Evolutionary conservation across 2,113 vertebrate species (phyloP).

Genomic region (Paramisgurnus dabryanus): DNA sequence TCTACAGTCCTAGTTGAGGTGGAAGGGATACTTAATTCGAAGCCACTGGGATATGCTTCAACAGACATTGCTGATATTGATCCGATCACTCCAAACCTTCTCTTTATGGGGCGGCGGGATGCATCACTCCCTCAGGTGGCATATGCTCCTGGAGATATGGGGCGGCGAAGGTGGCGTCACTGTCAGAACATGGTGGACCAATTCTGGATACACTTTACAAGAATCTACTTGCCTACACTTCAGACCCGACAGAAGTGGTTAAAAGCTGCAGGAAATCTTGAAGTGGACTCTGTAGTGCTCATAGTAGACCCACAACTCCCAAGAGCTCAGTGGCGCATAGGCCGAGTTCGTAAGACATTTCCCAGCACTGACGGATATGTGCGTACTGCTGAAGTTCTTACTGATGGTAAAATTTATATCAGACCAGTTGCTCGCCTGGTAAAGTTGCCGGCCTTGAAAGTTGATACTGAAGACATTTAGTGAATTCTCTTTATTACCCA

Average conservation of each 20-base stretch:
- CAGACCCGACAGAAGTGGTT: not conserved
- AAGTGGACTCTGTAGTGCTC: too few species aligned
- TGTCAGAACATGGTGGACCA: not conserved
- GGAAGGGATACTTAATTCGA: not conserved
- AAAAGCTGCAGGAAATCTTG: not conserved
- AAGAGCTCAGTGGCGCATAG: not conserved
- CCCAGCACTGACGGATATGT: not conserved
- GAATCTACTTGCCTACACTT: not conserved
- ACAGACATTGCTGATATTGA: not conserved
- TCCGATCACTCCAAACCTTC: not conserved
- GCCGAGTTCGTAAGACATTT: not conserved
- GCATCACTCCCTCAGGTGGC: not conserved
- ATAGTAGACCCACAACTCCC: not conserved
- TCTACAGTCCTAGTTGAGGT: not conserved
- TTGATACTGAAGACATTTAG: not conserved
- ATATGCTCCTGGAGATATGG: not conserved
- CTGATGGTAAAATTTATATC: not conserved
- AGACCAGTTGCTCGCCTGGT: not conserved
- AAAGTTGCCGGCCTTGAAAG: not conserved
- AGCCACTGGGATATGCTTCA: not conserved
- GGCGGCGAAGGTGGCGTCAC: not conserved
- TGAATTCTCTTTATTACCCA: not conserved
- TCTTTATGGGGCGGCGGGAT: not conserved
- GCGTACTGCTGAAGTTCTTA: not conserved
- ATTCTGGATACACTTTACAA: not conserved